These are phyloP conservation scores for Pteruthius melanotis DNA, from an alignment of 2,113 vertebrate species.

Conservation along the genomic window DNA sequence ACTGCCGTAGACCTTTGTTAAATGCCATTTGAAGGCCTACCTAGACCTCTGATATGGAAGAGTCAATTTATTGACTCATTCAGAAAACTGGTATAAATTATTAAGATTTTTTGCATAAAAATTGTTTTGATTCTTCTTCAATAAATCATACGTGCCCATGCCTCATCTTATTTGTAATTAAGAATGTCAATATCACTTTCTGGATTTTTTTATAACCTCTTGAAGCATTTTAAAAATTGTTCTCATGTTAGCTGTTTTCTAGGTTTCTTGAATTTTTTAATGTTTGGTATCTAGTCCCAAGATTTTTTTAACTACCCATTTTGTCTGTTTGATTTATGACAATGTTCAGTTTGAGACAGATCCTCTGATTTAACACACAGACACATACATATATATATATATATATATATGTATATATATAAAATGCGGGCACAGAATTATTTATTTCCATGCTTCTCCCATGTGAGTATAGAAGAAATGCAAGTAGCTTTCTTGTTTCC, in stretches of 20 bases:
- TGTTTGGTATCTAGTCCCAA: background rate
- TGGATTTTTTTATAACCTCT: rapidly evolving
- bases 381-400: no score
- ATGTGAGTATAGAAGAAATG: background rate
- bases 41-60: background rate
- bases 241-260: background rate
- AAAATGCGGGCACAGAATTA: background rate
- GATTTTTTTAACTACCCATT: background rate
- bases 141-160: background rate
- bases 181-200: background rate
- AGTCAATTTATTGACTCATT: background rate
- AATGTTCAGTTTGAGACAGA: background rate
- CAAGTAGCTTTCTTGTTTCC: background rate
- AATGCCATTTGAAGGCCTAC: background rate
- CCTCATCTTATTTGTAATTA: background rate
- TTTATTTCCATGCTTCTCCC: background rate
- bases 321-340: background rate
- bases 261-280: background rate
- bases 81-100: background rate
- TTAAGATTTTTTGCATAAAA: background rate
- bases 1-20: background rate
- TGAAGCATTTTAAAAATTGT: background rate
- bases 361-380: background rate
- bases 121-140: background rate
- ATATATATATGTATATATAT: background rate